A percentile compares a stretch with the other conserved stretches of the same genome.
These are phyloP conservation scores for Exephanes ischioxanthus DNA, from an alignment of 2,888 invertebrate species.

Conservation along the genomic window DNA sequence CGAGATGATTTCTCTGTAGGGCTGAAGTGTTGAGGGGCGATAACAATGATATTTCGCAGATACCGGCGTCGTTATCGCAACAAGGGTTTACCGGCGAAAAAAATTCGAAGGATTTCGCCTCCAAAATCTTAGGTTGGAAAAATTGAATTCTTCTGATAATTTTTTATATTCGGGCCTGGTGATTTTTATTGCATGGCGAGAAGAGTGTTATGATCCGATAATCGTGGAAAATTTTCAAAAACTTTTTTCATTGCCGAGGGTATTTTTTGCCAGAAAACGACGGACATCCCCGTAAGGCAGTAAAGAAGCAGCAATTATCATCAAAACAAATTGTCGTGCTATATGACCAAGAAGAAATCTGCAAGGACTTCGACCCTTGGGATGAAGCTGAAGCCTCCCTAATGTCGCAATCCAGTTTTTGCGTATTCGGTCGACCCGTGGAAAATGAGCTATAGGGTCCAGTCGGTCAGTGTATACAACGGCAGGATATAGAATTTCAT, in stretches of 20 bases:
- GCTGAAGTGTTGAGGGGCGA: neutral
- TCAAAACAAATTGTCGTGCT: neutral
- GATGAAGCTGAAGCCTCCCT: neutral
- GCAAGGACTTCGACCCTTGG: neutral
- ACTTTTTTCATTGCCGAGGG: too few species aligned
- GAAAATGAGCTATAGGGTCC: conserved; percentile 4
- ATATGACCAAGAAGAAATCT: neutral
- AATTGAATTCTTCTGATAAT: neutral
- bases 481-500: conserved; percentile 34
- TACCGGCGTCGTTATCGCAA: neutral
- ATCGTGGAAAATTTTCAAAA: too few species aligned
- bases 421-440: neutral
- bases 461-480: neutral
- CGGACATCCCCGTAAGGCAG: neutral
- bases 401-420: neutral
- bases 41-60: neutral
- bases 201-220: too few species aligned
- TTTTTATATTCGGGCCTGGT: neutral
- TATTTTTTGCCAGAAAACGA: too few species aligned
- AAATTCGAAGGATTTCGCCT: too few species aligned
- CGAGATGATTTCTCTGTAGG: neutral
- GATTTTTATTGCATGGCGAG: too few species aligned
- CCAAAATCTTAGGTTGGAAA: too few species aligned
- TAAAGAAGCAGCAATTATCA: neutral
- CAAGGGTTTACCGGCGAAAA: neutral